Conservation (phyloP, 1,140 invertebrate genomes). For the Lethocerus indicus region DNA sequence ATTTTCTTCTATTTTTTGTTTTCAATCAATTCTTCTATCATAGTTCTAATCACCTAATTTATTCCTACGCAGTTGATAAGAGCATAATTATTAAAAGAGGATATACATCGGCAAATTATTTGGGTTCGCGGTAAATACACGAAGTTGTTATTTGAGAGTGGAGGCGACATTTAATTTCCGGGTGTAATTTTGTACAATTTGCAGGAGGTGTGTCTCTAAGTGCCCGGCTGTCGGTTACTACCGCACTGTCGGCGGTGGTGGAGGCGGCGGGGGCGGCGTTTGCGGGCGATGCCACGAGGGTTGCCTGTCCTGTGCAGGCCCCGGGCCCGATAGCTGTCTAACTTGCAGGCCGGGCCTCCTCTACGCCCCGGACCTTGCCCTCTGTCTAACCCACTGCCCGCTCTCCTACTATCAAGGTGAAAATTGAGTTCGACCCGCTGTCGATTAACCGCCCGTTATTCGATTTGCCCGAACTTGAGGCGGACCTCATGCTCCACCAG, state of each 20-base stretch:
- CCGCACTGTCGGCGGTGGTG: conserved; percentile 56
- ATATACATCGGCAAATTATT: no score
- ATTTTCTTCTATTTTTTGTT: no score
- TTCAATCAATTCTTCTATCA: no score
- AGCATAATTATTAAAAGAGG: no score
- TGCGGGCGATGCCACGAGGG: conserved; percentile 71
- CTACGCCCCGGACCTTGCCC: conserved; percentile 56
- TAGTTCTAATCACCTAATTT: no score
- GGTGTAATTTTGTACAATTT: no score
- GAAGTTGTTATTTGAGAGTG: no score
- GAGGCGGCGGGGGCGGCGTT: conserved; percentile 55
- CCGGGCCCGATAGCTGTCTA: conserved; percentile 65
- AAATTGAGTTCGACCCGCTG: neutral
- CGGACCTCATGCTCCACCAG: neutral
- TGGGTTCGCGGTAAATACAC: no score
- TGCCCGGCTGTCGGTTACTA: conserved; percentile 64
- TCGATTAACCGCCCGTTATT: neutral
- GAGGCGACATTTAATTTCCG: no score
- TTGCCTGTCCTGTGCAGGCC: conserved; percentile 64
- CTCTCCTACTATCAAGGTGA: conserved; percentile 71
- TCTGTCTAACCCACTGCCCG: conserved; percentile 66
- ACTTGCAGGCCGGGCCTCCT: conserved; percentile 63
- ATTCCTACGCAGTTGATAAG: no score
- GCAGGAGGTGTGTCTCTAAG: conserved; percentile 55
- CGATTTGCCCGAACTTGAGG: neutral